Evolutionary conservation across 2,888 invertebrate genomes (phyloP).

Genomic region (Chrysotoxum bicinctum): DNA sequence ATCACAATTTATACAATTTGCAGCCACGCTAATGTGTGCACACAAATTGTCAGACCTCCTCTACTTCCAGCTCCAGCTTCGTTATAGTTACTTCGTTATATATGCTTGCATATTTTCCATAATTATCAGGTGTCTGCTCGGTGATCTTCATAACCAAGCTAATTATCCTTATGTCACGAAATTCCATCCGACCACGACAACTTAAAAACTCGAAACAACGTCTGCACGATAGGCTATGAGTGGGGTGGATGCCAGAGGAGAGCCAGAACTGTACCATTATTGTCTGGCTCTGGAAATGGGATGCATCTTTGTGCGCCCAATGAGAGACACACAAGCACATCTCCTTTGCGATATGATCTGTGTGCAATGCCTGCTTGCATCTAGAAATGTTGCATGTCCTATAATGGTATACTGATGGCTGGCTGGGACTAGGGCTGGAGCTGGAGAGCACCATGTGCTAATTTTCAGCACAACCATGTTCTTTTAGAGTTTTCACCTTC

Average conservation of each 20-base stretch:
- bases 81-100: not conserved
- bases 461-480: conserved; percentile 59
- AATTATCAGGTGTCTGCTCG: conserved; percentile 64
- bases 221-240: not conserved
- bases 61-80: not conserved
- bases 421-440: not conserved
- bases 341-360: conserved; percentile 50
- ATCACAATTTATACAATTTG: conserved; percentile 51
- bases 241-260: not conserved
- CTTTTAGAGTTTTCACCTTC: conserved; percentile 64
- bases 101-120: conserved; percentile 50
- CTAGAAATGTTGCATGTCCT: conserved; percentile 45
- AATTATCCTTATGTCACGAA: conserved; percentile 71
- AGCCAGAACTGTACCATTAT: conserved; percentile 38
- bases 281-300: conserved; percentile 23
- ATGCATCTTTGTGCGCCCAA: conserved; percentile 47
- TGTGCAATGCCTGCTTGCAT: conserved; percentile 46
- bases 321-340: conserved; percentile 24
- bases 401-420: not conserved
- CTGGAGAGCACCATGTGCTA: conserved; percentile 50
- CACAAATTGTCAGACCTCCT: conserved; percentile 30
- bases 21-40: conserved; percentile 30
- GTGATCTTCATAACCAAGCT: conserved; percentile 68
- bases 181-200: conserved; percentile 56
- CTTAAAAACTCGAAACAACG: conserved; percentile 6